A percentile compares a stretch with the other conserved stretches of the same genome.
Conservation (phyloP, 2,113 vertebrate genomes). For the Furnarius figulus region DNA sequence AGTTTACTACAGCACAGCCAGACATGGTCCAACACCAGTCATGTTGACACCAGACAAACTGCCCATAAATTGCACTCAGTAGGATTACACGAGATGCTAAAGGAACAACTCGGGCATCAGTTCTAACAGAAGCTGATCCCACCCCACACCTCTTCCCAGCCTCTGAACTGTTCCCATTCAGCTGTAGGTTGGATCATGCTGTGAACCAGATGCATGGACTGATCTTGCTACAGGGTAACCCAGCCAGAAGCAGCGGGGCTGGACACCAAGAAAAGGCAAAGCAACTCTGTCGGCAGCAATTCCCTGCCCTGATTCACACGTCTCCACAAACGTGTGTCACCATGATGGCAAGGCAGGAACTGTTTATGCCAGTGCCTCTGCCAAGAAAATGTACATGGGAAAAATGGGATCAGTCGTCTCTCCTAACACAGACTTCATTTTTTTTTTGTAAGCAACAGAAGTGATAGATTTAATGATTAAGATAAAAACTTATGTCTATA, state of each 20-base stretch:
- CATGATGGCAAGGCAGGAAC: constrained; percentile 1
- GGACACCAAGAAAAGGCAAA: constrained; percentile 14
- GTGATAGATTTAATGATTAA: constrained; percentile 58
- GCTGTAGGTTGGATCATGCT: rapidly evolving
- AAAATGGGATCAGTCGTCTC: constrained; percentile 35
- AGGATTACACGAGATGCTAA: not conserved
- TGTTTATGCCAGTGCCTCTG: constrained; percentile 16
- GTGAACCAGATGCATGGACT: not conserved
- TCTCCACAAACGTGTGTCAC: not conserved
- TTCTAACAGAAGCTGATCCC: not conserved
- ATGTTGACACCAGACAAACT: not conserved
- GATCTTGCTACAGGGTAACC: not conserved
- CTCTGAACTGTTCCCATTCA: rapidly evolving
- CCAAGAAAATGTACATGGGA: constrained; percentile 53
- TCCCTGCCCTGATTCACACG: not conserved
- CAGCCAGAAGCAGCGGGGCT: not conserved
- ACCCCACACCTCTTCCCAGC: not conserved
- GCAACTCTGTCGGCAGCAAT: not conserved
- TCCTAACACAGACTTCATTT: not conserved
- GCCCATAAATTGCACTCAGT: not conserved
- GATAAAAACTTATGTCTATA: constrained; percentile 64
- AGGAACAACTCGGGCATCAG: not conserved
- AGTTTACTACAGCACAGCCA: not conserved
- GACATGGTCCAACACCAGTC: not conserved
- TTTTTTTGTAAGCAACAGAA: constrained; percentile 44